phyloP scores from a whole-genome alignment of 2,113 vertebrate genomes.

The Narcine bancroftii region DNA sequence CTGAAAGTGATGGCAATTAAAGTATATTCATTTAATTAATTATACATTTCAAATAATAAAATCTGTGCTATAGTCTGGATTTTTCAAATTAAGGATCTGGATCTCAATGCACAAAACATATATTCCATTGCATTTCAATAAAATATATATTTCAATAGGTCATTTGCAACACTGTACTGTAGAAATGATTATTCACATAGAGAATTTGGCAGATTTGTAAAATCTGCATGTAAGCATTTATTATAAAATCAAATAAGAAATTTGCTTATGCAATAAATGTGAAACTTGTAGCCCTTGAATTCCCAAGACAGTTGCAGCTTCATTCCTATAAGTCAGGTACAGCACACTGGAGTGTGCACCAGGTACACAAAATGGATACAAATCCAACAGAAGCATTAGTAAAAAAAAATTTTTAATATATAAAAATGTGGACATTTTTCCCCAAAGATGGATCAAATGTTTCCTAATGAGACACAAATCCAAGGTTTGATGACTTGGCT shows the following conservation, averaged over 20 bases:
- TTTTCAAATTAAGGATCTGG: not conserved
- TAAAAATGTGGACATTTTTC: not conserved
- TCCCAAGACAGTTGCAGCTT: not conserved
- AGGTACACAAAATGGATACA: not conserved
- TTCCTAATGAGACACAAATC: not conserved
- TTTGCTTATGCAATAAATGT: not conserved
- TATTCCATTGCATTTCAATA: not conserved
- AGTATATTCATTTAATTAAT: not conserved
- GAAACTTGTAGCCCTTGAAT: not conserved
- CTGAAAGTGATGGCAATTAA: not conserved
- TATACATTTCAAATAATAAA: not conserved
- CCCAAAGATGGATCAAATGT: not conserved
- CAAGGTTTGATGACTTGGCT: not conserved
- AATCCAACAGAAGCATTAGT: not conserved
- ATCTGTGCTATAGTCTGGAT: not conserved
- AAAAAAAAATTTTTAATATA: not conserved
- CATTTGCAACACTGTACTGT: not conserved
- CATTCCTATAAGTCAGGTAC: not conserved
- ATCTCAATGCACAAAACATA: not conserved
- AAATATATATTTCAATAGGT: not conserved
- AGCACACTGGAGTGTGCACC: not conserved
- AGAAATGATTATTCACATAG: not conserved
- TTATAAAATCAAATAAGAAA: not conserved
- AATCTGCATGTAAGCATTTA: not conserved
- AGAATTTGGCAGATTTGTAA: not conserved